Percentiles rank a stretch among this genome's conserved stretches.
phyloP scores from a whole-genome alignment of 2,888 invertebrate genomes.

The Drosophila nr. medialis region DNA sequence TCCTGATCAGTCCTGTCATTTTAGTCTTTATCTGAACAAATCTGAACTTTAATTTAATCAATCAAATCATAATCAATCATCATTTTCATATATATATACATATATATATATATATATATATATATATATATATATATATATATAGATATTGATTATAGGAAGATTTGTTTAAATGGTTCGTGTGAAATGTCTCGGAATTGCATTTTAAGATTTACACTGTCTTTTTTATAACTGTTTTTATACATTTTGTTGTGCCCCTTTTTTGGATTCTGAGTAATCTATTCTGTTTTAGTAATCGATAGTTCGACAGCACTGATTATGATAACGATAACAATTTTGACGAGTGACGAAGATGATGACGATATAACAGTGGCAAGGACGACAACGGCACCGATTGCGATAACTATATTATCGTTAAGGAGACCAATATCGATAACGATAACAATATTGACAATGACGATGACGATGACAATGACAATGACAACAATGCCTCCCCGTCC shows the following conservation, averaged over 20 bases:
- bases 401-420: not conserved
- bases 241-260: not conserved
- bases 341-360: conserved; percentile 4
- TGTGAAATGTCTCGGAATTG: not conserved
- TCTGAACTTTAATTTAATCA: too few species aligned
- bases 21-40: not conserved
- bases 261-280: not conserved
- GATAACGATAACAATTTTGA: conserved; percentile 1
- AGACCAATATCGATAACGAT: conserved; percentile 5
- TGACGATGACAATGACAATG: conserved; percentile 12
- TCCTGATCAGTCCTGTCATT: not conserved
- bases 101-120: too few species aligned
- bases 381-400: not conserved
- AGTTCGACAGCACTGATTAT: conserved; percentile 1
- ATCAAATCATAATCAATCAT: too few species aligned
- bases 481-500: conserved; percentile 37
- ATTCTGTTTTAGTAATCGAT: not conserved
- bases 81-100: too few species aligned
- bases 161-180: not conserved
- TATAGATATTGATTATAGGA: not conserved
- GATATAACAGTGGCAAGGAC: not conserved
- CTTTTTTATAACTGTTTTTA: not conserved
- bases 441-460: not conserved
- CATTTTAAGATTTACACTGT: not conserved
- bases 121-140: too few species aligned